Evolutionary conservation across 2,113 vertebrate species (phyloP).

Genomic region (Xiphias gladius): DNA sequence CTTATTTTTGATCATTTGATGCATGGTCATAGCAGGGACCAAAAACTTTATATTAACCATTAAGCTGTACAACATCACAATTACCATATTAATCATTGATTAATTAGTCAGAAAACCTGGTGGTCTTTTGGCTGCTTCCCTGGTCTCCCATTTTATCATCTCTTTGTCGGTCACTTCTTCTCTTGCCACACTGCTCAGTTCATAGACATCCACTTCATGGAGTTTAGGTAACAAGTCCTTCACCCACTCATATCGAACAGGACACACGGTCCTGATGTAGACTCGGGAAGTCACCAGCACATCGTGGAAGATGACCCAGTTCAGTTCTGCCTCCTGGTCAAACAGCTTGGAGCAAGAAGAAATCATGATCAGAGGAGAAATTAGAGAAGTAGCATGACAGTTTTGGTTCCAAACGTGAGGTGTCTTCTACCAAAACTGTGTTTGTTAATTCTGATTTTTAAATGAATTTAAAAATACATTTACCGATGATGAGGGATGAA

Average conservation of each 20-base stretch:
- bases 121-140: constrained; percentile 87
- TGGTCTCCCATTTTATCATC: constrained; percentile 88
- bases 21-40: no score
- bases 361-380: not conserved
- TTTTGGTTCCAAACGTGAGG: not conserved
- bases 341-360: constrained; percentile 84
- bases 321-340: constrained; percentile 90
- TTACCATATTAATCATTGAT: not conserved
- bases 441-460: not conserved
- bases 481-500: constrained; percentile 97
- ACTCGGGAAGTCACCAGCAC: constrained; percentile 93
- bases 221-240: constrained; percentile 94
- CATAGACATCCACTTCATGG: constrained; percentile 93
- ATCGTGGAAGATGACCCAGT: constrained; percentile 98
- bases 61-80: not conserved
- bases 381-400: not conserved
- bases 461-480: constrained; percentile 43
- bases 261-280: constrained; percentile 93
- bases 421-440: not conserved
- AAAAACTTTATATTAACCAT: not conserved
- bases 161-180: constrained; percentile 93
- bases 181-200: constrained; percentile 93
- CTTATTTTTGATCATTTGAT: no score
- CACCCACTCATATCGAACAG: constrained; percentile 96
- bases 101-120: constrained; percentile 79